Percentiles rank a stretch among this genome's conserved stretches.
Evolutionary conservation across 2,113 vertebrate genomes (phyloP).

Genomic region (Lutjanus erythropterus): DNA sequence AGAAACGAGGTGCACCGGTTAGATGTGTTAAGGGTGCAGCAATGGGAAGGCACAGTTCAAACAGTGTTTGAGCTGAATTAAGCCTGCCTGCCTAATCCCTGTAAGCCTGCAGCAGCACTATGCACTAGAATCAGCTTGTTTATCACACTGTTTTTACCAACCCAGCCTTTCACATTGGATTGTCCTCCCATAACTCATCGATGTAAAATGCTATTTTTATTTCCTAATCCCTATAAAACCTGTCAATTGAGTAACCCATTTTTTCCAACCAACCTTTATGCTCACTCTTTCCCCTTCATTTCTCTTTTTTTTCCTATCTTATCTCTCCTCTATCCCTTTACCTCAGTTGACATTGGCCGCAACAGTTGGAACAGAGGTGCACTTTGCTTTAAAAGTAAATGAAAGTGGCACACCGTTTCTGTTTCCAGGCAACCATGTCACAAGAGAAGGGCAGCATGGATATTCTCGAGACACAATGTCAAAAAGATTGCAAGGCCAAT

Average conservation of each 20-base stretch:
- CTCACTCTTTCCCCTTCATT: slow-evolving; percentile 23
- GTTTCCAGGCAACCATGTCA: slow-evolving; percentile 81
- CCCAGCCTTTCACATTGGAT: slow-evolving; percentile 64
- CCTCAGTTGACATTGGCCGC: slow-evolving; percentile 57
- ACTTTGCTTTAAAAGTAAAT: slow-evolving; percentile 71
- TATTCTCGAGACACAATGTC: slow-evolving; percentile 71
- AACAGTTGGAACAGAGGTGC: slow-evolving; percentile 67
- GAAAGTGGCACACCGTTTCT: slow-evolving; percentile 70
- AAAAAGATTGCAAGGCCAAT: slow-evolving; percentile 71
- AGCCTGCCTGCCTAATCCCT: slow-evolving; percentile 82
- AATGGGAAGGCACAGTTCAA: slow-evolving; percentile 77
- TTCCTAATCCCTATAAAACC: slow-evolving; percentile 53
- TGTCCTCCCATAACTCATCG: slow-evolving; percentile 57
- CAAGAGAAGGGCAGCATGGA: slow-evolving; percentile 65
- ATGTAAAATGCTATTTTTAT: slow-evolving; percentile 48
- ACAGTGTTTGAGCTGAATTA: slow-evolving; percentile 81
- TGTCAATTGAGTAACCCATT: slow-evolving; percentile 14
- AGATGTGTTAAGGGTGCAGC: slow-evolving; percentile 58
- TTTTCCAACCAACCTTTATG: slow-evolving; percentile 13
- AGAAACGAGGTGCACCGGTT: slow-evolving; percentile 49
- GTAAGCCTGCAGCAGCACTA: slow-evolving; percentile 78
- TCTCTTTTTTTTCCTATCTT: not conserved
- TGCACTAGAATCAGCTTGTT: slow-evolving; percentile 79
- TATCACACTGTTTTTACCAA: slow-evolving; percentile 73
- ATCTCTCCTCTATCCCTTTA: not conserved